Conservation (phyloP, 2,797 vertebrate species). For the Chloroceryle inda region DNA sequence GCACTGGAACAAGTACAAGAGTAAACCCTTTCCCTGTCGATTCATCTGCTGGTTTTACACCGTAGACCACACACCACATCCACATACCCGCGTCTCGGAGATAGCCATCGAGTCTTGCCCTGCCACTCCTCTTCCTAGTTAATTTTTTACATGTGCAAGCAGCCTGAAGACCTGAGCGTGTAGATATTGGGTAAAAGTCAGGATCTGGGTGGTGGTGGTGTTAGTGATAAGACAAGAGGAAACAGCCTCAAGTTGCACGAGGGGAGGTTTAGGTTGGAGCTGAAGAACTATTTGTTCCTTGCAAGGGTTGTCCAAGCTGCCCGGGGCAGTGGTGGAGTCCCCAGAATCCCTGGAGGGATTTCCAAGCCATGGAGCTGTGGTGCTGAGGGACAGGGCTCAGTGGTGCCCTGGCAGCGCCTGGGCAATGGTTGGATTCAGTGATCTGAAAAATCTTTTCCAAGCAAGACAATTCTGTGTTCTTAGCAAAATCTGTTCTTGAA, state of each 20-base stretch:
- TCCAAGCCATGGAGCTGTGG: neutral
- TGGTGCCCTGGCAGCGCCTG: neutral
- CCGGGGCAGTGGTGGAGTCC: neutral
- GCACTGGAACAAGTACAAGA: neutral
- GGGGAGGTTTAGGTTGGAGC: neutral
- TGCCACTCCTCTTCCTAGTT: neutral
- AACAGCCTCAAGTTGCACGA: neutral
- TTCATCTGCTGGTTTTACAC: neutral
- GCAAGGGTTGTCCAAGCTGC: neutral
- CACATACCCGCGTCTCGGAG: accelerated
- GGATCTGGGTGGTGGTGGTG: neutral
- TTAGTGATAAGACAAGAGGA: neutral
- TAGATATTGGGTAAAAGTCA: neutral
- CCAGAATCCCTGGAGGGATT: neutral
- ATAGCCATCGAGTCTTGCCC: neutral
- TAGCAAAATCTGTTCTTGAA: neutral
- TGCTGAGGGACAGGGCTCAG: neutral
- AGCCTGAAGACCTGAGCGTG: neutral
- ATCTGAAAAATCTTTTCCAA: neutral
- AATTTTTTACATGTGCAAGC: neutral
- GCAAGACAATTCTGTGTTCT: neutral
- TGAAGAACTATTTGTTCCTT: neutral
- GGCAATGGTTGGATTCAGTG: neutral
- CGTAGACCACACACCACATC: neutral
- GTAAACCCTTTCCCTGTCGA: neutral